Evolutionary conservation across 2,888 invertebrate species (phyloP).

Genomic region (Kuschelorhynchus macadamiae): DNA sequence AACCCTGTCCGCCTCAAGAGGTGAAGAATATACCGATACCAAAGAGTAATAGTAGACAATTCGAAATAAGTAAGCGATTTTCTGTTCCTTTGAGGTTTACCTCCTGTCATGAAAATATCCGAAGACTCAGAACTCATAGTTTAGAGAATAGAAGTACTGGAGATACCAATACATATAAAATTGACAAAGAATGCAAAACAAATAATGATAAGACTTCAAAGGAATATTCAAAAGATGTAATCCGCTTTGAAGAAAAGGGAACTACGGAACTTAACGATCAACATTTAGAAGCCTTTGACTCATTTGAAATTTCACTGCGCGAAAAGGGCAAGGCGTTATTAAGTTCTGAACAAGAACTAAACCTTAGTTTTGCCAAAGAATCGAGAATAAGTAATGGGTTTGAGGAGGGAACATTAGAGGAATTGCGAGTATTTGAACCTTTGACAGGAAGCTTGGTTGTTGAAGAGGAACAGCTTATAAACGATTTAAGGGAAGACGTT

Average conservation of each 20-base stretch:
- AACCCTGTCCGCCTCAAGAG: slow-evolving; percentile 33
- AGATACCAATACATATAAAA: background rate
- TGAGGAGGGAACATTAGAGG: slow-evolving; percentile 18
- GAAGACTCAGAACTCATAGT: slow-evolving; percentile 34
- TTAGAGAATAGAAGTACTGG: background rate
- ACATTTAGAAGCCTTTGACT: too few species aligned
- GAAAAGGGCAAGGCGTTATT: background rate
- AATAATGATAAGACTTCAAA: background rate
- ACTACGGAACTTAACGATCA: background rate
- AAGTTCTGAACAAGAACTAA: background rate
- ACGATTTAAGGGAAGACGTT: slow-evolving; percentile 22
- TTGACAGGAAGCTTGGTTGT: slow-evolving; percentile 19
- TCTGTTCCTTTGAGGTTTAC: slow-evolving; percentile 30
- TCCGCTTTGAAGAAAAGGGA: background rate
- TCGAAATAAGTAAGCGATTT: slow-evolving; percentile 16
- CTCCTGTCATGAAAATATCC: background rate
- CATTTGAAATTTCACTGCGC: background rate
- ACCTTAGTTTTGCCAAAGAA: slow-evolving; percentile 32
- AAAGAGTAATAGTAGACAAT: slow-evolving; percentile 11
- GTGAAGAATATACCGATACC: slow-evolving; percentile 35
- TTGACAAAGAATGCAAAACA: background rate
- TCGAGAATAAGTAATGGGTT: slow-evolving; percentile 23
- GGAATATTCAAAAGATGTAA: background rate
- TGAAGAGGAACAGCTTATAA: slow-evolving; percentile 15
- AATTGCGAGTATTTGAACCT: slow-evolving; percentile 1